Base-by-base conservation (phyloP, 2,113 vertebrate species). In the Cyanocitta stelleri region DNA sequence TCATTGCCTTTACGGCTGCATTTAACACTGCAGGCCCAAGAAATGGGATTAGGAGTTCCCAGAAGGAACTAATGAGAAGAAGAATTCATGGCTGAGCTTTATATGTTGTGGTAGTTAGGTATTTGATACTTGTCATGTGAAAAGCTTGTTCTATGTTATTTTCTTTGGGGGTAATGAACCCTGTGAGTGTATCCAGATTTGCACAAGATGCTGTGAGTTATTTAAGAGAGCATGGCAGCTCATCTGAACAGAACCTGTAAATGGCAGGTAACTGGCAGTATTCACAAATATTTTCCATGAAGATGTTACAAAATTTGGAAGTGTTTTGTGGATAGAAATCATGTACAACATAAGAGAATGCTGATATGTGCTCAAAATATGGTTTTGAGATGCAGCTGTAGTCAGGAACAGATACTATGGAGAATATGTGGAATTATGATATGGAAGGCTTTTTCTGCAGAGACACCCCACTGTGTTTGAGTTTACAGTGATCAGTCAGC, bases 141-240 rank as follows among this genome's bases (percentile, higher is more conserved):
- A 77, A 85, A 91, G 22, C 56, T 13, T 48, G 27, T 73, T 91
- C 82, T 68, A 62, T 33, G 51, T 58, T 77, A 1, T 94, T 69
- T 91, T 78, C 83, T 56, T 52, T 81, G 43, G 46, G 30, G 48
- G 27, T 69, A 68, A 35, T 86, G 93, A 96, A 76, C 37, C 33
- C 69, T 33, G 16, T 49, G 37, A 79, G 64, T 29, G 4, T 49
- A 86, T 83, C 56, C 27, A 56, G 37, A 92, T 93, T 39, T 93
- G 23, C 26, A 58, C 27, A 30, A 21, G 62, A 24, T 77, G 19
- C 72, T 91, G 13, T 68, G 7, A 84, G 14, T 87, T 93, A n/a
- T 88, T 94, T 96, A 95, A 90, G 39, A 91, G 87, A 93, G 12
- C 23, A 59, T 51, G 49, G 30, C 55, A 95, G 56, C 55, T 74